phyloP scores from a whole-genome alignment of 2,888 invertebrate species.

The Halictus quadricinctus region DNA sequence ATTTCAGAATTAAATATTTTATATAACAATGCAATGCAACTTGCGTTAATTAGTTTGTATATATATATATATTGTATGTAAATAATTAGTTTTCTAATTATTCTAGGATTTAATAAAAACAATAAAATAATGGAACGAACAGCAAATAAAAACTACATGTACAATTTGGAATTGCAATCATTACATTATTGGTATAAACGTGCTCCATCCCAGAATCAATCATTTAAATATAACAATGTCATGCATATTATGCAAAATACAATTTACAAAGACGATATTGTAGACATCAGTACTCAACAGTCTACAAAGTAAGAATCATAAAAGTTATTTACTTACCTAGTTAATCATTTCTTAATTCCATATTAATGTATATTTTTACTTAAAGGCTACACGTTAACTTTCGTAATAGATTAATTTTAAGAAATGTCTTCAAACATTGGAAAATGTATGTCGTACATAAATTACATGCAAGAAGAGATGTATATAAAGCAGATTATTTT shows the following conservation, averaged over 20 bases:
- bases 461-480: slow-evolving; percentile 41
- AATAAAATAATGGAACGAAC: slow-evolving; percentile 25
- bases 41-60: not conserved
- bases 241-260: slow-evolving; percentile 27
- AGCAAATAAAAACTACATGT: slow-evolving; percentile 24
- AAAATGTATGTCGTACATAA: slow-evolving; percentile 61
- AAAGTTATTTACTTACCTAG: not conserved
- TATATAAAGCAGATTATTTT: slow-evolving; percentile 56
- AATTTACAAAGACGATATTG: slow-evolving; percentile 24
- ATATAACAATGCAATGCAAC: not conserved
- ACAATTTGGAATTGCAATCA: slow-evolving; percentile 45
- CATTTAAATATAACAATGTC: slow-evolving; percentile 28
- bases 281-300: not conserved
- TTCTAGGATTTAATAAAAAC: slow-evolving; percentile 25
- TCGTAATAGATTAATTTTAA: slow-evolving; percentile 22
- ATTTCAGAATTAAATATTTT: not conserved
- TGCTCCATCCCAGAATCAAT: slow-evolving; percentile 25
- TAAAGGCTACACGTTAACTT: slow-evolving; percentile 10
- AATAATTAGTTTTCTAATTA: slow-evolving; percentile 30
- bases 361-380: not conserved
- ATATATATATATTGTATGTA: not conserved
- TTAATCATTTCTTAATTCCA: not conserved
- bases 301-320: slow-evolving; percentile 38
- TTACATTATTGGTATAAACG: slow-evolving; percentile 51
- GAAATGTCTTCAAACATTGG: slow-evolving; percentile 57